Evolutionary conservation across 1,140 invertebrate species (phyloP).

Genomic region (Camponotus floridanus): DNA sequence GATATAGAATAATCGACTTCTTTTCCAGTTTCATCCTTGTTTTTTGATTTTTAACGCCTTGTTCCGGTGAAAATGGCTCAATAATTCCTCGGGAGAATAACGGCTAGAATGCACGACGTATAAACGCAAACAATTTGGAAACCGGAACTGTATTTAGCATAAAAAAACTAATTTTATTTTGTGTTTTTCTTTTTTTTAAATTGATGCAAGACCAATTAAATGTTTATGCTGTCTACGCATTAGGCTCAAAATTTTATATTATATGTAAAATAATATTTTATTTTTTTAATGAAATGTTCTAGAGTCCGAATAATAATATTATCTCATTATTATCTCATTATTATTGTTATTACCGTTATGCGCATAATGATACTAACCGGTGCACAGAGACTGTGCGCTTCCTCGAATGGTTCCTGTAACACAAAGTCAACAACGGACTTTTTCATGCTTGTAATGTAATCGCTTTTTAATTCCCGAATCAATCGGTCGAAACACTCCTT

Average conservation of each 20-base stretch:
- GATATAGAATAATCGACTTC: conserved; percentile 91
- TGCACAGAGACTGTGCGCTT: background rate
- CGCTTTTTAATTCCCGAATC: conserved; percentile 90
- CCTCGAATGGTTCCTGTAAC: conserved; percentile 89
- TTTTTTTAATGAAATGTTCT: background rate
- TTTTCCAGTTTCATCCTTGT: conserved; percentile 81
- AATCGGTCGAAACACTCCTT: conserved; percentile 87
- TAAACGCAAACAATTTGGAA: background rate
- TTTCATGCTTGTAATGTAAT: conserved; percentile 94
- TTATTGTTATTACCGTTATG: background rate
- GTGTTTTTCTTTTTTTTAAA: too few relatives aligned
- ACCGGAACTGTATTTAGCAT: background rate
- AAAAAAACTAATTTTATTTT: too few relatives aligned
- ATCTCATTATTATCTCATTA: background rate
- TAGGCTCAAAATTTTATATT: background rate
- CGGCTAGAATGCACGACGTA: conserved; percentile 35
- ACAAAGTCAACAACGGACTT: conserved; percentile 96
- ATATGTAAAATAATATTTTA: conserved; percentile 10
- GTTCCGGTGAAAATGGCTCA: conserved; percentile 43
- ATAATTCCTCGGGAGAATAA: background rate
- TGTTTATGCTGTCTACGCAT: background rate
- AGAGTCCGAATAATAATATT: too few relatives aligned
- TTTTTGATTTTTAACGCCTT: conserved; percentile 70
- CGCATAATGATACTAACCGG: conserved; percentile 23
- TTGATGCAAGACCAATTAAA: background rate